Base-by-base conservation (phyloP, 2,888 invertebrate species). In the Caradrina kadenii region DNA sequence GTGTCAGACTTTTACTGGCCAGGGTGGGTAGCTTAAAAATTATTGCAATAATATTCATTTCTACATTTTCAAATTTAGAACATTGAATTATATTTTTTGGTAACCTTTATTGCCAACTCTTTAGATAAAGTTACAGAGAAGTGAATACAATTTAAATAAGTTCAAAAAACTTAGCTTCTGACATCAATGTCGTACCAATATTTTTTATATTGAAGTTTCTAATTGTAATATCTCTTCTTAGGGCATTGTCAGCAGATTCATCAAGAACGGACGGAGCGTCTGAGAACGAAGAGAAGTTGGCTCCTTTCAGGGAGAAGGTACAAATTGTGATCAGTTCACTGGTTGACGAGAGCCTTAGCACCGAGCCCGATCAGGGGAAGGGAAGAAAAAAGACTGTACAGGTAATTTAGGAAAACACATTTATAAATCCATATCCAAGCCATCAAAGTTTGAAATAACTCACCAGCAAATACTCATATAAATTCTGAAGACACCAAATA, bases 321-420 rank as follows among this genome's bases (percentile, higher is more conserved):
- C 95, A 96, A 73, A 94, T 96, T 49, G 96, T 96, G 63, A 90
- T 97, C 42, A 96, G 97, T 85, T 90, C 93, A 35, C 92, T 97
- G 74, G 95, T 97, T 35, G 97, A 97, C 81, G 96, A 96, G 59
- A 97, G 97, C 85, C 95, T 97, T 26, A 97, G 97, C 81, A 96
- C 96, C 1, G 97, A 97, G 77, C 97, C 97, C 2, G 97, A 96
- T 80, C 96, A 97, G 88, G 96, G 97, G 58, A 97, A 97, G 85
- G 97, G 97, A 82, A 96, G 97, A 81, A 97, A 97, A 93, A 97
- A 97, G 95, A 97, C 97, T 94, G 97, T 97, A 82, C 97, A 97
- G 96, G 97, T 97, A 91, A 82, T 64, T 67, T 21, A 2, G 17
- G 5, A 5, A 45, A 4, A 22, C 13, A 31, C 2, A 0, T 22